phyloP scores from a whole-genome alignment of 2,113 vertebrate genomes.

The Motacilla tschutschensis region DNA sequence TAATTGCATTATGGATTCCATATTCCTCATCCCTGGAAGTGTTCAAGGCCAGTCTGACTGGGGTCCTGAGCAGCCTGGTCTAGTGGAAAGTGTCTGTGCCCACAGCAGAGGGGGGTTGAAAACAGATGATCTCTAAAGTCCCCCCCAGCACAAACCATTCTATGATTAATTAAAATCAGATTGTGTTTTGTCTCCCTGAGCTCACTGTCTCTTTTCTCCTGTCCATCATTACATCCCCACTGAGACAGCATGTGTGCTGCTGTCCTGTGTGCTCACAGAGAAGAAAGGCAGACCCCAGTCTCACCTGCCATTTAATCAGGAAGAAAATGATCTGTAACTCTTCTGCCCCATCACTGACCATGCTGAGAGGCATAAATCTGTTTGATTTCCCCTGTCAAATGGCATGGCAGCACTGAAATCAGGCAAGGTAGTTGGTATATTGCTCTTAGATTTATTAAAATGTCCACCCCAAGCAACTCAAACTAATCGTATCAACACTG shows the following conservation, averaged over 20 bases:
- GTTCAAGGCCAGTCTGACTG: background rate
- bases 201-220: background rate
- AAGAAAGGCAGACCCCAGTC: background rate
- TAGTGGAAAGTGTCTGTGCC: background rate
- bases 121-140: background rate
- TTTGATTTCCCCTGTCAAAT: background rate
- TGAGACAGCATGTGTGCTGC: background rate
- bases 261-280: background rate
- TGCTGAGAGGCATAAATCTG: background rate
- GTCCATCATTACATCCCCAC: background rate
- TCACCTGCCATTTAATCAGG: background rate
- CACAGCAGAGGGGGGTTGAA: background rate
- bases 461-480: background rate
- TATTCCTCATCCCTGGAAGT: background rate
- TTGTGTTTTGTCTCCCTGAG: background rate
- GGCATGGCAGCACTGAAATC: rapidly evolving
- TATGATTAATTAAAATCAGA: background rate
- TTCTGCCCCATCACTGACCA: background rate
- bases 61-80: background rate
- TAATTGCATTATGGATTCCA: background rate
- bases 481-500: background rate
- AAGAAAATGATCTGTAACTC: background rate
- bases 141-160: background rate
- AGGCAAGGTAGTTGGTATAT: background rate
- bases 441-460: background rate